Evolutionary conservation across 1,140 invertebrate genomes (phyloP), one percentile per base, ranked within the genome.

Genomic region (Megathymus violae): DNA sequence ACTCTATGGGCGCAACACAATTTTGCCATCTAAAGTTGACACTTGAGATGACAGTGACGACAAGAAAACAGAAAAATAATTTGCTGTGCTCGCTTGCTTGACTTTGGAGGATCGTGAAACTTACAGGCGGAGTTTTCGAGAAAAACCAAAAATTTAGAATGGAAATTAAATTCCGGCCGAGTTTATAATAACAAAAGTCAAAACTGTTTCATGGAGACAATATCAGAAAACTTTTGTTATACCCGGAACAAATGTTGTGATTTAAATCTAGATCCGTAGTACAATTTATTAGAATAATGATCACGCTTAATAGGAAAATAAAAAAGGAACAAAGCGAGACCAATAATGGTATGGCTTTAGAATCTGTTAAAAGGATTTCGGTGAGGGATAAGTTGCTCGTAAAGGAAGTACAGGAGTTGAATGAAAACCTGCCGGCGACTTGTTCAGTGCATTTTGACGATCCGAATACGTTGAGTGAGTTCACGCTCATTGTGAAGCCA

Each of bases 381-480:
- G 93, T 98, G 44, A 93, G 97, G 73, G 97, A 98, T 84, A 96
- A 95, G 85, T 91, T 98, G 17, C 89, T 98, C 40, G 93, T 97
- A 3, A 96, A 97, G 93, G 97, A 97, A 91, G 96, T 98, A 9
- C 96, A 97, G 92, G 97, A 99, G 92, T 95, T 99, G 95, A 94
- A 97, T 75, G 94, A 96, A 79, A 95, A 95, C 67, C 91, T 98
- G 58, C 97, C 97, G 10, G 84, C 90, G 41, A 96, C 95, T 3
- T 98, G 97, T 89, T 93, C 94, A 81, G 93, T 97, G 3, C 90
- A 92, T 38, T 98, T 98, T 85, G 93, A 94, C 41, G 95, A 98
- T 91, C 96, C 96, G 22, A 94, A 98, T 86, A 92, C 94, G 69
- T 92, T 99, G 9, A 95, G 96, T 85, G 94, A 96, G 70, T 98